Base-by-base conservation (phyloP, 1,140 invertebrate genomes). In the Thaumatotibia leucotreta region DNA sequence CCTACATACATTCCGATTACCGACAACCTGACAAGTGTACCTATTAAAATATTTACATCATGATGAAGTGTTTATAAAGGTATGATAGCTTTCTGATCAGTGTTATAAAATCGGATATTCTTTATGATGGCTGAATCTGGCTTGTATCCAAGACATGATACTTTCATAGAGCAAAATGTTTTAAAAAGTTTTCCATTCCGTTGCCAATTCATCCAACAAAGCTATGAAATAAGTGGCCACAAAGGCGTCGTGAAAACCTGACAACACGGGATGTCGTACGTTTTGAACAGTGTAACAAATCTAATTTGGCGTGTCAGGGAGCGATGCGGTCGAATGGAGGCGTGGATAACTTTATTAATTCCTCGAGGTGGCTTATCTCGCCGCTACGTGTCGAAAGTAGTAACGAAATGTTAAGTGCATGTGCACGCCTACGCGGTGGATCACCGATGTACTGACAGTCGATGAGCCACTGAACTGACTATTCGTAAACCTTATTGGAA, bases 321-420 rank as follows among this genome's bases (percentile, higher is more conserved):
- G 17, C 52, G 27, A n/a, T n/a, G 52, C 52, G 52, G 52, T 58
- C 24, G 52, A 24, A 11, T 58, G 27, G 52, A 27, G 68, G 69
- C 73, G 69, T 77, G 62, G 68, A 75, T 80, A 78, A 73, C 73
- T 76, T 77, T 79, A 80, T 80, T 76, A 76, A 77, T 78, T 74
- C 69, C 68, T 65, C 52, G 66, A 65, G 45, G 58, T 49, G 64
- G 64, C 63, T 75, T 78, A 77, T 83, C 77, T 76, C 68, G 67
- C 67, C 64, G 73, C 76, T 74, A 79, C 74, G 73, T 78, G 82
- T 81, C 69, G 81, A 85, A 87, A 86, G 83, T 82, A 69, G 77
- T 77, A 80, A 79, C 77, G 82, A 83, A 85, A 81, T 78, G 81
- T 83, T 79, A 82, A 84, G 75, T 77, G 78, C 74, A 82, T 73